phyloP scores from a whole-genome alignment of 1,140 invertebrate genomes.

The Hesperophylax magnus region DNA sequence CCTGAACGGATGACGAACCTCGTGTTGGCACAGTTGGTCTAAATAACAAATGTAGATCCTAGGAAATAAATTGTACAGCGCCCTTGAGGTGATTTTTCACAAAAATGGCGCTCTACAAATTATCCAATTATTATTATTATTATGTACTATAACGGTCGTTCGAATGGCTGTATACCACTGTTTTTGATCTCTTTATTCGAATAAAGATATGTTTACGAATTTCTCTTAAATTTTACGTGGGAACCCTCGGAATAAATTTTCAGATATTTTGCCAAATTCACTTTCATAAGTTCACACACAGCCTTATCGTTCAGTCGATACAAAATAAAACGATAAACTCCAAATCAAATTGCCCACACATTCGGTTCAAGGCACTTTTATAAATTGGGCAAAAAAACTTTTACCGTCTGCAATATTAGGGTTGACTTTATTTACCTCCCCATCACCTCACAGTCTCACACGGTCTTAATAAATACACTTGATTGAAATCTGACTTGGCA shows the following conservation, averaged over 20 bases:
- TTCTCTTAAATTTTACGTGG: not conserved
- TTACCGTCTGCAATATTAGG: too few species aligned
- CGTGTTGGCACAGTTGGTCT: too few species aligned
- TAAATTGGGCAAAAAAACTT: slow-evolving; percentile 1
- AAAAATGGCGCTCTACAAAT: too few species aligned
- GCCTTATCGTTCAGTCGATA: not conserved
- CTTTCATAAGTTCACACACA: not conserved
- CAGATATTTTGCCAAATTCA: not conserved
- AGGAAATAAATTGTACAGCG: too few species aligned
- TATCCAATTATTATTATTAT: too few species aligned
- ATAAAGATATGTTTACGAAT: slow-evolving; percentile 6
- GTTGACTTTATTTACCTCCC: too few species aligned
- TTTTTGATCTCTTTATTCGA: slow-evolving; percentile 25
- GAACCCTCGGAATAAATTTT: not conserved
- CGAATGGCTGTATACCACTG: not conserved
- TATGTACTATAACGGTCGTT: slow-evolving; percentile 16
- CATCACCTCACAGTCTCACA: too few species aligned
- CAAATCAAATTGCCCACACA: not conserved
- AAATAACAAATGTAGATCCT: too few species aligned
- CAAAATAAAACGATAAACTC: slow-evolving; percentile 8
- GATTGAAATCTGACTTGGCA: too few species aligned
- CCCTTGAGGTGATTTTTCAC: too few species aligned
- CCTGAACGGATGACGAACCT: too few species aligned
- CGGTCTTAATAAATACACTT: too few species aligned
- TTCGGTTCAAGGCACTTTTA: not conserved